Evolutionary conservation across 2,888 invertebrate genomes (phyloP), one percentile per base, ranked within the genome.

Genomic region (Prostheceraeus crozeri): DNA sequence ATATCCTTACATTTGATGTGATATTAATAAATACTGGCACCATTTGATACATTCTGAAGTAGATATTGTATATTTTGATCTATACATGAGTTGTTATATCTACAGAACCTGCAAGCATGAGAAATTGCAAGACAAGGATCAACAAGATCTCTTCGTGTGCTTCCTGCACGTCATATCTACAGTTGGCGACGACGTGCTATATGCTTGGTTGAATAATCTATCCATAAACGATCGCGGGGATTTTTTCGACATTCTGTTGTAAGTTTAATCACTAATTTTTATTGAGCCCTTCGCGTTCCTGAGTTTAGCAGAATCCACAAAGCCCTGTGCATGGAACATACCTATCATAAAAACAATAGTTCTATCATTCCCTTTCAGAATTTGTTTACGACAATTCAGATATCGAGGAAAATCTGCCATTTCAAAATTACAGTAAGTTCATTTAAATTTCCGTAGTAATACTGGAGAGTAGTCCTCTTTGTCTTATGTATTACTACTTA

Each of bases 191-290:
- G 87, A 89, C 65, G 84, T 87, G 68, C 82, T 91, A 60, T 83
- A 89, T 55, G 84, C 85, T 40, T 91, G 89, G 89, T 90, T 90
- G 87, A 85, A 85, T 71, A 86, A 86, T 65, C 86, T 85, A 68
- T 82, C 84, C 1, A 85, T 85, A 64, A 81, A 82, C 16, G 89
- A 90, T 68, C 84, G 87, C 21, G 80, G 87, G 35, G 84, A 85
- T 60, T 90, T 91, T 76, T 87, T 91, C 71, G 83, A 84, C 64
- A 82, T 88, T 63, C 79, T 91, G 62, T 89, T 90, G 84, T 85
- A 75, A 82, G 83, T 79, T 59, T 23, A 21, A 8, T 8, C n/a
- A 28, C 10, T 51, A 10, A n/a, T 6, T 40, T 40, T 40, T 14
- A n/a, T 33, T 10, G 33, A n/a, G 33, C n/a, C 8, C 33, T 33